Evolutionary conservation across 2,797 vertebrate species (phyloP), one percentile per base, ranked within the genome.

Genomic region (Setipinna tenuifilis): DNA sequence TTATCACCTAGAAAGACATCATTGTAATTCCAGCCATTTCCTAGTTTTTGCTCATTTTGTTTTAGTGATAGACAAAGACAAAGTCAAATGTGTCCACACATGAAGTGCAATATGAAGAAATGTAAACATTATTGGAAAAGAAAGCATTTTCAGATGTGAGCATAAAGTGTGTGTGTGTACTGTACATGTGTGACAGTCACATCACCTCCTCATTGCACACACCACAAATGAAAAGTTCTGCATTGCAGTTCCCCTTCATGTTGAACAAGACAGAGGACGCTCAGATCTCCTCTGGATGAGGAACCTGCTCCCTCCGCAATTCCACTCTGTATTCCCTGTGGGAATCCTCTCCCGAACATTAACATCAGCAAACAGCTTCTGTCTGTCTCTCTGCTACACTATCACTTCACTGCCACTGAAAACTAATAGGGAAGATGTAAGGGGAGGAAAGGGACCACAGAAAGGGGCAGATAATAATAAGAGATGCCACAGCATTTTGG

Each of bases 321-420:
- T 62, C 19, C 21, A 2, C 23, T 62, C 59, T 19, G 6, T 6
- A 62, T 25, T 23, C 59, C 59, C 59, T 62, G 59, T 62, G 59
- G 59, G n/a, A 62, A 23, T 62, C n/a, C 59, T 62, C 59, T n/a
- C 59, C 59, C 23, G 59, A 62, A 62, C 59, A 62, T 62, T 62
- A 62, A 62, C 59, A 62, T 25, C 23, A 65, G 61, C 61, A 65
- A 65, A 25, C 61, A 65, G 61, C 61, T 11, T 65, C 61, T 28
- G 61, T n/a, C 59, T 59, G 19, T 62, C n/a, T 25, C 6, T 25
- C 6, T 54, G 50, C 10, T 1, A 54, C 14, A 54, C 50, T 54
- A 16, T 54, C 50, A 10, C 50, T 10, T 54, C 50, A 54, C 14
- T 12, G 50, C 50, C 10, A 10, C 7, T 54, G 50, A 54, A 12